Evolutionary conservation across 2,797 vertebrate genomes (phyloP).

Genomic region (Psittacula echo): DNA sequence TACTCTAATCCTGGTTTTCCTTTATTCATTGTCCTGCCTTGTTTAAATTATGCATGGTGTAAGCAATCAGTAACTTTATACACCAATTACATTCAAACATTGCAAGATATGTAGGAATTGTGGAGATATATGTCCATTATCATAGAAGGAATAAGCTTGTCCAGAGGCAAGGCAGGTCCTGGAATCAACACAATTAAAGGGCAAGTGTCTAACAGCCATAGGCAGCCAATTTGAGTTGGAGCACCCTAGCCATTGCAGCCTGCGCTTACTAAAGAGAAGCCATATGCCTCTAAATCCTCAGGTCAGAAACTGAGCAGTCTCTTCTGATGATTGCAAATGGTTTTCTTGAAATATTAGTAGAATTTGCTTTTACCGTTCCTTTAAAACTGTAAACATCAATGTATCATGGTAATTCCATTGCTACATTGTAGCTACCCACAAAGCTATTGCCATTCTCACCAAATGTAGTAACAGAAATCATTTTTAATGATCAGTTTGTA

Average conservation of each 20-base stretch:
- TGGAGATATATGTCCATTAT: background rate
- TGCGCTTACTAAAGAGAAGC: background rate
- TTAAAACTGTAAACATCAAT: background rate
- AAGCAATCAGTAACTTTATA: background rate
- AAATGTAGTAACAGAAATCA: background rate
- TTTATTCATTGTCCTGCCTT: background rate
- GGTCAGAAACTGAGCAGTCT: background rate
- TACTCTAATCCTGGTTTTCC: background rate
- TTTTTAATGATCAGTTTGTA: background rate
- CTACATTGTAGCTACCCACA: background rate
- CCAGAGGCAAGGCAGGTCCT: background rate
- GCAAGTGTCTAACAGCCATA: background rate
- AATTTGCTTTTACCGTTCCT: background rate
- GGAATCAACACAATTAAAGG: background rate
- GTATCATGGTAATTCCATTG: background rate
- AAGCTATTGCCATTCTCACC: background rate
- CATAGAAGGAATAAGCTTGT: background rate
- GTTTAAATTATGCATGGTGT: background rate
- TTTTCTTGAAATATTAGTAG: background rate
- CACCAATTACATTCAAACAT: rapidly evolving
- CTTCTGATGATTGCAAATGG: background rate
- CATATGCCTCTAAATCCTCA: background rate
- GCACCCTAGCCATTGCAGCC: background rate
- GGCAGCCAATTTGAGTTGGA: background rate
- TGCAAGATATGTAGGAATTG: background rate